phyloP scores from a whole-genome alignment of 2,797 vertebrate species.

The Labroides dimidiatus region DNA sequence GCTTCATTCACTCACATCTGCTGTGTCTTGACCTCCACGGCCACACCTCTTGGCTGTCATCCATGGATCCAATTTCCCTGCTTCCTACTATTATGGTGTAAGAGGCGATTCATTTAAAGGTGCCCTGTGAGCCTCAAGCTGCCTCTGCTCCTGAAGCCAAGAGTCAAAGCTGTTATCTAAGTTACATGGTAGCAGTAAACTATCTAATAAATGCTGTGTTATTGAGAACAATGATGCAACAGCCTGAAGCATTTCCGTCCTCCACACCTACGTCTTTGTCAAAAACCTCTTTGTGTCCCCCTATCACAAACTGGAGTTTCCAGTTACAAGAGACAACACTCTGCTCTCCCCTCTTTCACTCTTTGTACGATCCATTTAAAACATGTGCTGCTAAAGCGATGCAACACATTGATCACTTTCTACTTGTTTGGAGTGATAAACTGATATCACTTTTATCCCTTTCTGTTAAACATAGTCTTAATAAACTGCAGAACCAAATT shows the following conservation, averaged over 20 bases:
- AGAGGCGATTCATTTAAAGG: constrained; percentile 12
- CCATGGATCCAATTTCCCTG: constrained; percentile 4
- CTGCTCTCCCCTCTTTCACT: background rate
- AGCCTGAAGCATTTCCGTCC: background rate
- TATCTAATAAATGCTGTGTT: background rate
- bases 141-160: background rate
- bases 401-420: background rate
- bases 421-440: background rate
- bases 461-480: background rate
- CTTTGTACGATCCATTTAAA: background rate
- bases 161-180: background rate
- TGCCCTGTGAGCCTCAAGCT: background rate
- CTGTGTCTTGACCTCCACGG: constrained; percentile 22
- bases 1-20: constrained; percentile 9
- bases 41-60: constrained; percentile 33
- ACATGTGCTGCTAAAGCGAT: background rate
- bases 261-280: constrained; percentile 49
- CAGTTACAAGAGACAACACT: constrained; percentile 26
- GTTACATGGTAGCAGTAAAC: background rate
- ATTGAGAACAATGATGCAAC: constrained; percentile 30
- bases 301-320: constrained; percentile 60
- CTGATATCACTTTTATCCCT: background rate
- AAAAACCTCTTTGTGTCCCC: constrained; percentile 20
- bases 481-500: background rate
- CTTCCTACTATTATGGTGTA: constrained; percentile 31